Conservation (phyloP, 30 jellyfish, hydroid and myxozoan genomes). For the Aurelia sp. region DNA sequence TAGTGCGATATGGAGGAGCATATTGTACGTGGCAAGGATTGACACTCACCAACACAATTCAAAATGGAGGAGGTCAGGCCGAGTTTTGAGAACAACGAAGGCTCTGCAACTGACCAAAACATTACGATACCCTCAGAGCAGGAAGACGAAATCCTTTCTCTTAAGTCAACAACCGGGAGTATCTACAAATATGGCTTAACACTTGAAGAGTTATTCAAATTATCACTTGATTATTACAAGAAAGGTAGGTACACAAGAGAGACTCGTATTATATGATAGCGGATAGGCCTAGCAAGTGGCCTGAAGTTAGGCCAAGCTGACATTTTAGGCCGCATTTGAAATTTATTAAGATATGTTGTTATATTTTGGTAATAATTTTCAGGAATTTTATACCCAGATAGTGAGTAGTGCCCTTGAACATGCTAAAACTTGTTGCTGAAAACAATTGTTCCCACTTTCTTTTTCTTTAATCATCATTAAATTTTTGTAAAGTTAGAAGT, state of each 20-base stretch:
- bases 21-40: conserved; percentile 55
- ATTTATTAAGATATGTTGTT: no score
- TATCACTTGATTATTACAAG: conserved; percentile 77
- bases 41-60: background rate
- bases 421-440: no score
- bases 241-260: conserved; percentile 88
- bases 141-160: background rate
- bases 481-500: no score
- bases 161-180: conserved; percentile 4
- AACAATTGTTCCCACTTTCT: no score
- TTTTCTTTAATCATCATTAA: no score
- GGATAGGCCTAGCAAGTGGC: no score
- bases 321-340: no score
- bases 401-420: no score
- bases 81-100: conserved; percentile 2
- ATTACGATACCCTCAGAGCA: conserved; percentile 64
- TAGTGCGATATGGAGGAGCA: background rate
- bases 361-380: no score
- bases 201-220: conserved; percentile 76
- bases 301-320: no score
- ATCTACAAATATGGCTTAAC: conserved; percentile 67
- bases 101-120: background rate
- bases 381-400: no score
- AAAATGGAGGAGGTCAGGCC: conserved; percentile 73
- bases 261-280: no score